These are phyloP conservation scores for Aquatica leii DNA, from an alignment of 2,888 invertebrate species.

Conservation along the genomic window DNA sequence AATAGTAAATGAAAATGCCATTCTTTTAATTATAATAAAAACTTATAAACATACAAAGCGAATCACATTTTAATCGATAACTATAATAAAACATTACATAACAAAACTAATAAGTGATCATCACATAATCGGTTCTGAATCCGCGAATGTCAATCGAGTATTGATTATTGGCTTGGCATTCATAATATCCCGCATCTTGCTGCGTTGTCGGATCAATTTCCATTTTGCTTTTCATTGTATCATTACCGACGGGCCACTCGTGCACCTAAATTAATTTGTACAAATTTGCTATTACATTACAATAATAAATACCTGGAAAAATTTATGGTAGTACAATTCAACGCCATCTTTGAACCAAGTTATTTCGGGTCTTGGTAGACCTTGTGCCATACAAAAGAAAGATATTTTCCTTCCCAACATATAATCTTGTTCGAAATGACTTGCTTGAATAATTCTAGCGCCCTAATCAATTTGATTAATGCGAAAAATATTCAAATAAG, in stretches of 20 bases:
- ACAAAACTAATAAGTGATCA: slow-evolving; percentile 33
- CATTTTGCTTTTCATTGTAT: slow-evolving; percentile 75
- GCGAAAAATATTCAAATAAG: slow-evolving; percentile 7
- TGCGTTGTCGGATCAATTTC: slow-evolving; percentile 78
- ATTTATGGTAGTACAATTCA: slow-evolving; percentile 75
- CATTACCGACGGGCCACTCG: slow-evolving; percentile 72
- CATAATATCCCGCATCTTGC: slow-evolving; percentile 76
- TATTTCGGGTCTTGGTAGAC: slow-evolving; percentile 75
- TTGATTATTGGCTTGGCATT: slow-evolving; percentile 77
- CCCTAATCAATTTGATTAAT: slow-evolving; percentile 61
- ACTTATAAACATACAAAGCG: no score
- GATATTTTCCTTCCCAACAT: slow-evolving; percentile 79
- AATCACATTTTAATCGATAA: no score
- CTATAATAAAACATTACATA: no score
- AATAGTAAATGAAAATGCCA: no score
- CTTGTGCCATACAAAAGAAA: slow-evolving; percentile 78
- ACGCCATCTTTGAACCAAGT: slow-evolving; percentile 82
- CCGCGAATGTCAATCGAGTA: slow-evolving; percentile 73
- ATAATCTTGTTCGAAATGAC: slow-evolving; percentile 77
- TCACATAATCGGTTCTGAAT: slow-evolving; percentile 70
- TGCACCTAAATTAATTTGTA: slow-evolving; percentile 65
- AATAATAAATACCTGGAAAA: slow-evolving; percentile 67
- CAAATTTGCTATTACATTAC: not conserved
- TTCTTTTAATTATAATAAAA: no score
- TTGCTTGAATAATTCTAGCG: slow-evolving; percentile 73